These are phyloP conservation scores for Semibalanus balanoides DNA, from an alignment of 1,140 invertebrate species.

Conservation along the genomic window DNA sequence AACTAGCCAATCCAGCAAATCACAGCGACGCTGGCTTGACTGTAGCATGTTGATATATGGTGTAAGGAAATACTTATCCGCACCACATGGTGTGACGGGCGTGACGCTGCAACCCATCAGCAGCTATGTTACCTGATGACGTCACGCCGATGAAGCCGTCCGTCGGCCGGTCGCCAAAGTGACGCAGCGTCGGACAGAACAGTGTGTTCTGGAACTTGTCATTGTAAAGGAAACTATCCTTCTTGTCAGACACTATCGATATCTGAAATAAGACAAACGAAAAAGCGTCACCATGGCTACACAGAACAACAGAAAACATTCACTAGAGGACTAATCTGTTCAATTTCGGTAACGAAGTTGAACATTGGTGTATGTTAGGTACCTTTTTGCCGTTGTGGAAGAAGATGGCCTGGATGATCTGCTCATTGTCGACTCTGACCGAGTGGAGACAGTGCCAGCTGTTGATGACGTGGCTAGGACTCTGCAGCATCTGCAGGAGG, in stretches of 20 bases:
- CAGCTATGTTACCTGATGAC: background rate
- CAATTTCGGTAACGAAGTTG: no score
- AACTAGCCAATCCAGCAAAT: no score
- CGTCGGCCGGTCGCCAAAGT: background rate
- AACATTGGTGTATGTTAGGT: no score
- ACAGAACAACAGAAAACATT: no score
- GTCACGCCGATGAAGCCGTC: background rate
- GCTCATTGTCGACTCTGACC: slow-evolving; percentile 15
- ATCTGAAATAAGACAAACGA: background rate
- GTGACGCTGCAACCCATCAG: no score
- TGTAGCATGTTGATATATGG: no score
- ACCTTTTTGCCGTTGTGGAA: slow-evolving; percentile 1
- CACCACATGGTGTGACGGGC: no score
- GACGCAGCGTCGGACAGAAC: background rate
- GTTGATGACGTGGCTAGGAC: background rate
- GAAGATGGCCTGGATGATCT: background rate
- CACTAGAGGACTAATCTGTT: no score
- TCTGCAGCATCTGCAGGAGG: background rate
- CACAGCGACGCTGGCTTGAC: no score
- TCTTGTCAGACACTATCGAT: background rate
- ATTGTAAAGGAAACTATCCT: background rate
- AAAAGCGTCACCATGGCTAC: no score
- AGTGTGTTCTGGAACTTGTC: background rate
- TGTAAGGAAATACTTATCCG: no score
- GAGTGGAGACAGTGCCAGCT: background rate